Evolutionary conservation across 2,113 vertebrate species (phyloP).

Genomic region (Oophaga pumilio): DNA sequence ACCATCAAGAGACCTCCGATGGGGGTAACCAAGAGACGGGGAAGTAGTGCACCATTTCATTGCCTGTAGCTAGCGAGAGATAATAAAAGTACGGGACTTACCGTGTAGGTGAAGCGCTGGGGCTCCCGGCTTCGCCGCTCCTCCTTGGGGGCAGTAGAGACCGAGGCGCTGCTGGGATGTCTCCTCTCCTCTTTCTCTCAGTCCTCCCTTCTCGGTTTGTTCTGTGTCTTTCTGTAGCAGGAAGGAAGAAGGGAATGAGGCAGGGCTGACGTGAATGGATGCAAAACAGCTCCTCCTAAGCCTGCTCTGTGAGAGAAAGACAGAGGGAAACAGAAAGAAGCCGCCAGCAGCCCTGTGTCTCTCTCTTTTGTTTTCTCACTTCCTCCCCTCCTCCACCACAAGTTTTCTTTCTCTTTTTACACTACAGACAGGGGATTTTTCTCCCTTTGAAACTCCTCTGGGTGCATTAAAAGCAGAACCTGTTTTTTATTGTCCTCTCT

Average conservation of each 20-base stretch:
- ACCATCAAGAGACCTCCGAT: slow-evolving; percentile 20
- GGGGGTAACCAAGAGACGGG: slow-evolving; percentile 53
- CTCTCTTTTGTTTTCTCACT: slow-evolving; percentile 77
- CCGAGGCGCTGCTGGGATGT: slow-evolving; percentile 51
- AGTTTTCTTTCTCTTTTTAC: slow-evolving; percentile 63
- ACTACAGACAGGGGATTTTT: slow-evolving; percentile 60
- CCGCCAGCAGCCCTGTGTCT: slow-evolving; percentile 65
- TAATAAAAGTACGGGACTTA: slow-evolving; percentile 9
- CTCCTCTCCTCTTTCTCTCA: slow-evolving; percentile 9
- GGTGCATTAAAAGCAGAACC: slow-evolving; percentile 43
- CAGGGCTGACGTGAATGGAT: slow-evolving; percentile 80
- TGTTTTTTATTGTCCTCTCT: background rate
- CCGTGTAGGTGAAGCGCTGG: slow-evolving; percentile 12
- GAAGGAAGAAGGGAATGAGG: slow-evolving; percentile 79
- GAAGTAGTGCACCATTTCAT: background rate
- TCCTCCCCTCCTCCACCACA: slow-evolving; percentile 66
- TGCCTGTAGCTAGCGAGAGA: background rate
- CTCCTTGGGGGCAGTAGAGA: slow-evolving; percentile 5
- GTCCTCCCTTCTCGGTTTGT: slow-evolving; percentile 57
- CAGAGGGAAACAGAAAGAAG: slow-evolving; percentile 61
- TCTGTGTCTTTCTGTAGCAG: slow-evolving; percentile 64
- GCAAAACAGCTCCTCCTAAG: slow-evolving; percentile 77
- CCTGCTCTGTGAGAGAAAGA: slow-evolving; percentile 60
- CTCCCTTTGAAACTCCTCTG: slow-evolving; percentile 61
- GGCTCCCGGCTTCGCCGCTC: slow-evolving; percentile 64